Conservation (phyloP, 2,113 vertebrate species). For the Campylomormyrus tamandua region DNA sequence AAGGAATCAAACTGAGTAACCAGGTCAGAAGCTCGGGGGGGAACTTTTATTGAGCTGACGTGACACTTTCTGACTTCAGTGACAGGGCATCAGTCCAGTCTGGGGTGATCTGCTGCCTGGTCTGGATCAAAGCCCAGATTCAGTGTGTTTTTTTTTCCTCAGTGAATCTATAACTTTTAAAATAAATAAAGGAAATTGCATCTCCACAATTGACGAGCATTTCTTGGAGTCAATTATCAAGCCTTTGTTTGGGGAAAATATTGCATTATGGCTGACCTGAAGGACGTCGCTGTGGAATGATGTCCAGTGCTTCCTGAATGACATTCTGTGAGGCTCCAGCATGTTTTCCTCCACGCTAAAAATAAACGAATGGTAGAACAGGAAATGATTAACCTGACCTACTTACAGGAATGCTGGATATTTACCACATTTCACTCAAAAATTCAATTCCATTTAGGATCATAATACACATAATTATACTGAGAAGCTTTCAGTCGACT, state of each 20-base stretch:
- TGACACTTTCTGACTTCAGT: not conserved
- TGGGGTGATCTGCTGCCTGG: not conserved
- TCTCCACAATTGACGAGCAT: not conserved
- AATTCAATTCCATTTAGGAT: not conserved
- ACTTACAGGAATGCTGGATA: conserved; percentile 9
- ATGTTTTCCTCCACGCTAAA: not conserved
- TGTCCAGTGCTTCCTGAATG: not conserved
- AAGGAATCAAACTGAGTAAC: conserved; percentile 9
- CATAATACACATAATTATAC: not conserved
- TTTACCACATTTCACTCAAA: conserved; percentile 5
- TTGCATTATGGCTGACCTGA: not conserved
- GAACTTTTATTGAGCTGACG: not conserved
- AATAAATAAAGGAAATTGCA: conserved; percentile 11
- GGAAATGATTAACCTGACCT: conserved; percentile 15
- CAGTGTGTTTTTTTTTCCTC: not conserved
- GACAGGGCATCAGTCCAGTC: not conserved
- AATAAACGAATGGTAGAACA: not conserved
- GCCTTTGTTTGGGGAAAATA: not conserved
- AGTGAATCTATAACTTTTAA: not conserved
- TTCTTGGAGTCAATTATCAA: not conserved
- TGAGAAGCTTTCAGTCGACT: not conserved
- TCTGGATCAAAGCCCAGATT: not conserved
- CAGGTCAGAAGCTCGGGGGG: not conserved
- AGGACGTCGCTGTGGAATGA: not conserved
- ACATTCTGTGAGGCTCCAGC: not conserved